Base-by-base conservation (phyloP, 2,113 vertebrate species). In the Capreolus pygargus region DNA sequence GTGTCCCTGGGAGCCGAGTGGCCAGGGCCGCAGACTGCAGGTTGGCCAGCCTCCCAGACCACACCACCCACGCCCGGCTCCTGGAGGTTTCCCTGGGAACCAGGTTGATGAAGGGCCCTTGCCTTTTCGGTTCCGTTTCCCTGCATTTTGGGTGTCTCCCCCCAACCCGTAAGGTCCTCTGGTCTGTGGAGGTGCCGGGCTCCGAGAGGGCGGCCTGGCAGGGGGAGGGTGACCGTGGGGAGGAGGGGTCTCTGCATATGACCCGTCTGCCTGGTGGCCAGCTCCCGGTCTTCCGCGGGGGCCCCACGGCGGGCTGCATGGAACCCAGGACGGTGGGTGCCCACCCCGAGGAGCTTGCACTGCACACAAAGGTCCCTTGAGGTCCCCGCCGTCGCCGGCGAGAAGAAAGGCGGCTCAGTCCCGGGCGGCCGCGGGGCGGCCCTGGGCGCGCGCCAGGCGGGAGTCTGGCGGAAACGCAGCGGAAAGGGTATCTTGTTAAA, bases 331-430 rank as follows among this genome's bases (percentile, higher is more conserved):
- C 1, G 4, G 86, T 2, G 30, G 96, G 50, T 25, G 58, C 91
- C 30, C 25, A 1, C 7, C 1, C 54, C 27, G 1, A 6, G 1
- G 47, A 27, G 17, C 60, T 9, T 43, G 1, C 85, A 16, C 88
- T 1, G 19, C 14, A 86, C 95, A 97, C 91, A 97, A 33, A 96
- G 84, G 97, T 86, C 91, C 86, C 96, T 89, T 97, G 82, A 97
- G 94, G 54, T 79, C 86, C 93, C 60, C 1, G 25, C 67, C 0
- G 0, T 5, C 2, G 6, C 6, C 0, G 7, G 81, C 21, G 1
- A 54, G 87, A 97, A 97, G 95, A 96, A 95, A 94, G 95, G 45
- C 52, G 0, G 94, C 95, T 96, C 86, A 91, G 97, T 84, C 57
- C 45, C 0, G 3, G 79, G 57, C 3, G 28, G 90, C 81, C 5